These are phyloP conservation scores for Hippocampus abdominalis DNA, from an alignment of 2,113 vertebrate genomes.

Conservation along the genomic window DNA sequence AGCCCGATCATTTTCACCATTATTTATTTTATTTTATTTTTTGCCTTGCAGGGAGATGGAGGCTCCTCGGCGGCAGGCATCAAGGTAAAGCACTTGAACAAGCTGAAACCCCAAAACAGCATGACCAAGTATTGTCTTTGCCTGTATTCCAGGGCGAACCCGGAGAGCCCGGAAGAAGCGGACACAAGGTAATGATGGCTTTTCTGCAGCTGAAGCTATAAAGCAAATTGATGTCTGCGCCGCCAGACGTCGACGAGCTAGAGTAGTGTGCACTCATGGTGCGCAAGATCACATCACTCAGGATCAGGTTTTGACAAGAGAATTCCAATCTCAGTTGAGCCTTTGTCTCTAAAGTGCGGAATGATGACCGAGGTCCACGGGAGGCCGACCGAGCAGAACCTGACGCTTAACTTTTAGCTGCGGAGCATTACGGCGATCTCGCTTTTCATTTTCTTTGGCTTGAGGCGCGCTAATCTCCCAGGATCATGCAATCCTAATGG, in stretches of 20 bases:
- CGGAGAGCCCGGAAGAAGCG: constrained; percentile 88
- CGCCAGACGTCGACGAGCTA: not conserved
- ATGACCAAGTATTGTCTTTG: not conserved
- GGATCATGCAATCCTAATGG: constrained; percentile 10
- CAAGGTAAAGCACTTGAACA: constrained; percentile 77
- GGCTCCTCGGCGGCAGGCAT: constrained; percentile 98
- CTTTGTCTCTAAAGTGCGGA: constrained; percentile 15
- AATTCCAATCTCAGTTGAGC: constrained; percentile 16
- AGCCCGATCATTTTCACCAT: not conserved
- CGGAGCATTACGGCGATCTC: constrained; percentile 20
- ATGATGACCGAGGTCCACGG: constrained; percentile 13
- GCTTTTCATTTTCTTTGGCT: constrained; percentile 44
- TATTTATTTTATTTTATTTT: not conserved
- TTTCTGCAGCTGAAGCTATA: not conserved
- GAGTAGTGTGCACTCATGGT: not conserved
- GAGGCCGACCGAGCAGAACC: constrained; percentile 1
- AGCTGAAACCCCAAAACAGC: not conserved
- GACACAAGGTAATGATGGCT: constrained; percentile 83
- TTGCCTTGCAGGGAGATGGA: constrained; percentile 80
- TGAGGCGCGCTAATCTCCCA: constrained; percentile 7
- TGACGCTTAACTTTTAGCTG: constrained; percentile 6
- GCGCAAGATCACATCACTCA: constrained; percentile 4
- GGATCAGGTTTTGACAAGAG: constrained; percentile 10
- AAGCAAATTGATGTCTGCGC: not conserved
- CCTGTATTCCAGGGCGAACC: constrained; percentile 87